Evolutionary conservation across 2,888 invertebrate species (phyloP).

Genomic region (Steinernema scapterisci): DNA sequence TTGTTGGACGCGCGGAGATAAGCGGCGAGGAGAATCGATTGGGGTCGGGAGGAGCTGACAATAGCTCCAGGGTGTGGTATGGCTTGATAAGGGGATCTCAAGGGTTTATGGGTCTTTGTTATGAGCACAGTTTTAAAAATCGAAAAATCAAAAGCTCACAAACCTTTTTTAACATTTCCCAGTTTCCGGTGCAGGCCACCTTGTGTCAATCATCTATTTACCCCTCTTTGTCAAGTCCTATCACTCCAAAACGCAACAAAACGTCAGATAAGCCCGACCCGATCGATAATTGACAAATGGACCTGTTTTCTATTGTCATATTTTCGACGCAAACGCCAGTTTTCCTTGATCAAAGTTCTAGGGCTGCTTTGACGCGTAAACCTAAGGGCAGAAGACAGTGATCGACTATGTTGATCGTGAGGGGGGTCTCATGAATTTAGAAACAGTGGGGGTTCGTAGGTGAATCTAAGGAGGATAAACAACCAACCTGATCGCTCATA

Average conservation of each 20-base stretch:
- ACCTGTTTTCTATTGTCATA: slow-evolving; percentile 6
- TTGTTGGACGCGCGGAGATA: neutral
- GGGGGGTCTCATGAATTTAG: too few species aligned
- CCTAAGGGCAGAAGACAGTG: neutral
- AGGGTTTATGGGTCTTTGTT: too few species aligned
- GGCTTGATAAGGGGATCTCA: too few species aligned
- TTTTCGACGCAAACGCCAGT: neutral
- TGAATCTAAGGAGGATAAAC: neutral
- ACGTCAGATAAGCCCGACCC: neutral
- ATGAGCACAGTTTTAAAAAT: too few species aligned
- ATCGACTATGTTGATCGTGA: neutral
- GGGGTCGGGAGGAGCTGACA: too few species aligned
- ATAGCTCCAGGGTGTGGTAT: too few species aligned
- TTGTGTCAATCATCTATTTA: too few species aligned
- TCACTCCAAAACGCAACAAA: too few species aligned
- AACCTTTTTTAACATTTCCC: too few species aligned
- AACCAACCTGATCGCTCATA: slow-evolving; percentile 57
- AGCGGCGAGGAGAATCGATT: neutral
- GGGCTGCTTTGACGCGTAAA: neutral
- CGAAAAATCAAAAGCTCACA: too few species aligned
- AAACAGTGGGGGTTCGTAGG: neutral
- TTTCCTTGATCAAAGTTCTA: neutral
- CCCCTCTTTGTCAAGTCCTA: too few species aligned
- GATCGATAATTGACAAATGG: neutral
- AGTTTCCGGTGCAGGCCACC: too few species aligned